Base-by-base conservation (phyloP, 2,888 invertebrate genomes). In the Heliconius erato region DNA sequence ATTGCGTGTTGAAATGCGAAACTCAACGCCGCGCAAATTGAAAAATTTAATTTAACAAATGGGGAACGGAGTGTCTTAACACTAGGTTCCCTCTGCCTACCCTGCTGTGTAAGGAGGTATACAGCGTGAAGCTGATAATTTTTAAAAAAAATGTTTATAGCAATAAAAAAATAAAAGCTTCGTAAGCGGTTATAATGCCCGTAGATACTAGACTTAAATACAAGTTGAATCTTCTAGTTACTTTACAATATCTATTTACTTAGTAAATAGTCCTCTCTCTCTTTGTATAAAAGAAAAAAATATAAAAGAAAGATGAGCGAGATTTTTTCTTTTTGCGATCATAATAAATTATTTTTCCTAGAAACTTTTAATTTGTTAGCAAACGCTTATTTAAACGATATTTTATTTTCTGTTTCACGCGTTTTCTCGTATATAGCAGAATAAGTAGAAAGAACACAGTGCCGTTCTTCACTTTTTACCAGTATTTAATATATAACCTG, bases 171-270 rank as follows among this genome's bases (percentile, higher is more conserved):
- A 35, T 35, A 0, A 40, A 77, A 77, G 77, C 81, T 44, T 28
- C 44, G 32, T n/a, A 69, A 81, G 23, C 63, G 28, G 40, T 72
- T 26, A 40, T 71, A 26, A 59, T 49, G 77, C 77, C 65, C 77
- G 71, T 63, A 35, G 35, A 5, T 35, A 63, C 59, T 63, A 63
- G 35, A 59, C 4, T 76, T 76, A 59, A 76, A 63, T n/a, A 35
- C 16, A 63, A 74, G 12, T 76, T 35, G 35, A 9, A 7, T 9
- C 35, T 16, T 35, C 59, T 59, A 14, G 14, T 63, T 35, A 35
- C 26, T 76, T 63, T 35, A 63, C 63, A 54, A 63, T n/a, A 63
- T n/a, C 14, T 35, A 63, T 63, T 76, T 76, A 76, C 49, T 72
- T 28, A 49, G 26, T 16, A 72, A 72, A 49, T 72, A 72, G 72